These are phyloP conservation scores for Muricea muricata DNA, from an alignment of 92 coral and sea anemone species.

Conservation along the genomic window DNA sequence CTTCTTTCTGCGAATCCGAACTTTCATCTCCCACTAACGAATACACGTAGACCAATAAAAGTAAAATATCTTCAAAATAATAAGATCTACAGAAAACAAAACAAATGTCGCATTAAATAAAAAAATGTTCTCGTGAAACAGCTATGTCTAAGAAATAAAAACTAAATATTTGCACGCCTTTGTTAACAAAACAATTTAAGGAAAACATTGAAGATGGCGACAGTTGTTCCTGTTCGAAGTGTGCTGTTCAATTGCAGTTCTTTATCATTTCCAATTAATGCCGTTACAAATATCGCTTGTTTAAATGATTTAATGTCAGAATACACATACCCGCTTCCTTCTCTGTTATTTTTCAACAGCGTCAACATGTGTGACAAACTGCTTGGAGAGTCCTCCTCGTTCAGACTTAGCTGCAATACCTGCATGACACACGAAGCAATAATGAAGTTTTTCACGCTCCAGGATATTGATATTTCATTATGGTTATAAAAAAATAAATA, in stretches of 20 bases:
- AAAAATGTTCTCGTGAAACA: too few species aligned
- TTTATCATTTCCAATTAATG: too few species aligned
- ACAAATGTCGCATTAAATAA: neutral
- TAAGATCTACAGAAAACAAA: slow-evolving; percentile 58
- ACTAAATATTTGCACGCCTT: neutral
- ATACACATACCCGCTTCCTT: slow-evolving; percentile 28
- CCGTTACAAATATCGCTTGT: too few species aligned
- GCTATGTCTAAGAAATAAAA: neutral
- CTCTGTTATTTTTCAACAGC: slow-evolving; percentile 65
- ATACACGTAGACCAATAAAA: slow-evolving; percentile 70
- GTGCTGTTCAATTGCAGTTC: too few species aligned
- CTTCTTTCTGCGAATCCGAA: slow-evolving; percentile 78
- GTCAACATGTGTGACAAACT: slow-evolving; percentile 73
- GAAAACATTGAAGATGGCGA: neutral
- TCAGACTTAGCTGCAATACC: slow-evolving; percentile 77
- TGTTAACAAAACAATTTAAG: too few species aligned
- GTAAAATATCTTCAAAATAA: slow-evolving; percentile 78
- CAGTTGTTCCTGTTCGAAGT: too few species aligned
- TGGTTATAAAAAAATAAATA: too few species aligned
- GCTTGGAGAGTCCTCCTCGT: slow-evolving; percentile 77
- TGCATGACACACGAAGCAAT: neutral
- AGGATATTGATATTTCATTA: too few species aligned
- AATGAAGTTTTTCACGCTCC: too few species aligned
- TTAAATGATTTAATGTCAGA: too few species aligned
- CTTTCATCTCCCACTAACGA: slow-evolving; percentile 84